Evolutionary conservation across 2,888 invertebrate genomes (phyloP).

Genomic region (Tiphia femorata): DNA sequence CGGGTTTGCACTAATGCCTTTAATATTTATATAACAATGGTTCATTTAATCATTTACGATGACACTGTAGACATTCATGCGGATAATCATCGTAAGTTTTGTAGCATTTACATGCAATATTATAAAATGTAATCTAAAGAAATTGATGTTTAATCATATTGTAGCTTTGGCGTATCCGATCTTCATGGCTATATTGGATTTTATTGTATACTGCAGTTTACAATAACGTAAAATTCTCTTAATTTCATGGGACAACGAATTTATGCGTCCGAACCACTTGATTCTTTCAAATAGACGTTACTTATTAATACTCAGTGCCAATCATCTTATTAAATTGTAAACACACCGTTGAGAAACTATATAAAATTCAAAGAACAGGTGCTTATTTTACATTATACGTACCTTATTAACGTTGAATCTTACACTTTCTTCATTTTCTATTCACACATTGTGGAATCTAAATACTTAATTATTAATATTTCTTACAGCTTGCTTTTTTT

Average conservation of each 20-base stretch:
- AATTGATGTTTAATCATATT: constrained; percentile 16
- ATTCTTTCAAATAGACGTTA: too few species aligned
- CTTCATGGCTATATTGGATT: constrained; percentile 52
- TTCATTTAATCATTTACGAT: constrained; percentile 55
- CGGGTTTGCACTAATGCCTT: constrained; percentile 55
- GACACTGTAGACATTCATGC: constrained; percentile 41
- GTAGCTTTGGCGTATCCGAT: constrained; percentile 49
- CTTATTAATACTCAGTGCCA: too few species aligned
- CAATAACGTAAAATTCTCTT: constrained; percentile 21
- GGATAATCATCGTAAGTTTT: constrained; percentile 50
- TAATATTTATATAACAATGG: constrained; percentile 57
- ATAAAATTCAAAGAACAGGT: too few species aligned
- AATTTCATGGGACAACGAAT: neutral
- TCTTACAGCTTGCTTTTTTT: too few species aligned
- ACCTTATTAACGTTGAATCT: too few species aligned
- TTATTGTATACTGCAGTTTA: constrained; percentile 51
- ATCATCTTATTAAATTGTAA: too few species aligned
- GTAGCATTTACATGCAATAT: neutral
- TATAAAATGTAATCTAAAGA: neutral
- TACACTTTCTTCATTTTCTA: too few species aligned
- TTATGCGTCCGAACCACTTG: too few species aligned
- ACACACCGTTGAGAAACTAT: too few species aligned
- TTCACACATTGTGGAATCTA: too few species aligned
- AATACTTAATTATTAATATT: too few species aligned
- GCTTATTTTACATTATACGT: too few species aligned